These are phyloP conservation scores for Xenus cinereus DNA, from an alignment of 2,113 vertebrate species.

Conservation along the genomic window DNA sequence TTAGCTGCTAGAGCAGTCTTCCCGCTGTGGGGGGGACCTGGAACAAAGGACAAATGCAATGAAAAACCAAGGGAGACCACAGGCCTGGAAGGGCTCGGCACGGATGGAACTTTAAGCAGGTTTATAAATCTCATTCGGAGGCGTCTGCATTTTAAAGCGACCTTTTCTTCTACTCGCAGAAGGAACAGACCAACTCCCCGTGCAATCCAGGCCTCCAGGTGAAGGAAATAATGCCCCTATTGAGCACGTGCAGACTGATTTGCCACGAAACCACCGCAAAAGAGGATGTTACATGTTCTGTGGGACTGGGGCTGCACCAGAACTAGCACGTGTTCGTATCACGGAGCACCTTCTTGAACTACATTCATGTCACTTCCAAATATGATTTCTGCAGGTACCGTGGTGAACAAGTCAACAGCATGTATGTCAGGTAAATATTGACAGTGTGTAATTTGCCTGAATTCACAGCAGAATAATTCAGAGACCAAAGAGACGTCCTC, in stretches of 20 bases:
- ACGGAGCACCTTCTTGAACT: background rate
- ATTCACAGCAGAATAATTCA: background rate
- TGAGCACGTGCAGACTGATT: background rate
- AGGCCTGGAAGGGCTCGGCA: background rate
- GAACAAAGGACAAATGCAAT: background rate
- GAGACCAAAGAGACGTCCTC: background rate
- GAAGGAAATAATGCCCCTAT: background rate
- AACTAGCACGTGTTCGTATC: accelerated
- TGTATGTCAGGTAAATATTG: background rate
- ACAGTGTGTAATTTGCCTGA: background rate
- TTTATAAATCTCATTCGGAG: background rate
- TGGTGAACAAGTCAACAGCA: background rate
- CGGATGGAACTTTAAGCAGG: background rate
- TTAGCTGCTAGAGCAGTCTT: conserved; percentile 94
- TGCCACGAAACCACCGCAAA: background rate
- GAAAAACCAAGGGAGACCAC: background rate
- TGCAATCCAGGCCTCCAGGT: background rate
- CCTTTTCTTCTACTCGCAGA: background rate
- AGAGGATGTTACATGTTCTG: background rate
- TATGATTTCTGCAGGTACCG: background rate
- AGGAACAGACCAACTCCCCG: background rate
- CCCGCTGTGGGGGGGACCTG: conserved; percentile 93
- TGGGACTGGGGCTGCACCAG: background rate
- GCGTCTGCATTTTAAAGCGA: background rate
- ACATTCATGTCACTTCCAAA: background rate